Conservation (phyloP, 2,888 invertebrate genomes). For the Limnephilus rhombicus region DNA sequence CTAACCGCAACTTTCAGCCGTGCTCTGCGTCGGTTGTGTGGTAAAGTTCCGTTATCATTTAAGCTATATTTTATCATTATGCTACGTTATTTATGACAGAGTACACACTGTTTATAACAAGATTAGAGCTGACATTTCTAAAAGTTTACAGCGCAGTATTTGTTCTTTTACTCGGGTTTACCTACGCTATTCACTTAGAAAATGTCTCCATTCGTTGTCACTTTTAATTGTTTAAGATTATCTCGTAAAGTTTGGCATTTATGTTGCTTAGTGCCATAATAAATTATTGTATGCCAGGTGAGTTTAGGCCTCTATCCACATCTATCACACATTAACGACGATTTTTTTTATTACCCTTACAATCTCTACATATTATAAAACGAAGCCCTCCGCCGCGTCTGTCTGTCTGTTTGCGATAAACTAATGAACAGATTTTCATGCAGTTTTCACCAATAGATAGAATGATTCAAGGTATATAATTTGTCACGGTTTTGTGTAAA, state of each 20-base stretch:
- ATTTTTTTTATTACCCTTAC: too few species aligned
- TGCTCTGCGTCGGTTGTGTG: constrained; percentile 11
- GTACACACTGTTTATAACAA: constrained; percentile 9
- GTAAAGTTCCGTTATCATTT: constrained; percentile 32
- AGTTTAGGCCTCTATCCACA: background rate
- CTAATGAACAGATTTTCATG: too few species aligned
- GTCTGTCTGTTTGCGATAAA: too few species aligned
- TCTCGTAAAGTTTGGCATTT: background rate
- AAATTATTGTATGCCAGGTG: background rate
- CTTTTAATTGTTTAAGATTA: background rate
- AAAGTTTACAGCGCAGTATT: constrained; percentile 3
- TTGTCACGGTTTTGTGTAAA: too few species aligned
- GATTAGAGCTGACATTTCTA: constrained; percentile 36
- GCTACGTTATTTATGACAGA: constrained; percentile 27
- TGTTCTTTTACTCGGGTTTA: background rate
- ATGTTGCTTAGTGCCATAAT: background rate
- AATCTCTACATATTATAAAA: too few species aligned
- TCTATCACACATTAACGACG: background rate
- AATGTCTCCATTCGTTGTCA: background rate
- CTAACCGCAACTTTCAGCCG: constrained; percentile 23
- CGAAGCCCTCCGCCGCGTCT: too few species aligned
- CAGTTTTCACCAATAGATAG: too few species aligned
- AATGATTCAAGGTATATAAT: too few species aligned
- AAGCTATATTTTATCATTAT: constrained; percentile 39
- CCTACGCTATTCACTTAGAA: background rate